Conservation (phyloP, 2,888 invertebrate species). For the Heliconius sara region DNA sequence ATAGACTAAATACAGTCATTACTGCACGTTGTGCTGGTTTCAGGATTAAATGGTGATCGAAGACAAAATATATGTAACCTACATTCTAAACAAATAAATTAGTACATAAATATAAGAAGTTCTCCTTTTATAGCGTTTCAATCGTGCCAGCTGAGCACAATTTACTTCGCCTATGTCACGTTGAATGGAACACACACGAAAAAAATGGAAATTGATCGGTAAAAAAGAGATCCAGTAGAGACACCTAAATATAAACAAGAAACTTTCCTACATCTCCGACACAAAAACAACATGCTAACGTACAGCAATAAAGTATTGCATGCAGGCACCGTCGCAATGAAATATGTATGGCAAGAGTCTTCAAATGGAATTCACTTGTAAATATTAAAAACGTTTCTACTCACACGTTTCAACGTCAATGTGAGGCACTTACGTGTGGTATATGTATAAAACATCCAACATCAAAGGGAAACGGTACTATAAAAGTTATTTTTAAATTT, state of each 20-base stretch:
- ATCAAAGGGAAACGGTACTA: constrained; percentile 10
- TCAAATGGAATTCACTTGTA: constrained; percentile 36
- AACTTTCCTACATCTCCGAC: neutral
- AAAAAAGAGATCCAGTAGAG: no score
- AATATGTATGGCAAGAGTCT: constrained; percentile 42
- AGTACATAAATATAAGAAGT: no score
- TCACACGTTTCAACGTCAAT: constrained; percentile 24
- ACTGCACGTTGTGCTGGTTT: neutral
- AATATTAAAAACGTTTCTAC: constrained; percentile 39
- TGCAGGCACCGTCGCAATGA: constrained; percentile 57
- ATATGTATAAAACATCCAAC: constrained; percentile 21
- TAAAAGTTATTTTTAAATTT: constrained; percentile 13
- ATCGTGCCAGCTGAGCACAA: no score
- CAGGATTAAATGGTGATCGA: neutral
- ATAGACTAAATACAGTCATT: no score
- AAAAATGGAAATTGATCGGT: no score
- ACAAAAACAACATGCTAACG: neutral
- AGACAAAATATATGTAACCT: neutral
- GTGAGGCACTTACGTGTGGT: constrained; percentile 12
- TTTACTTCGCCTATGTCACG: no score
- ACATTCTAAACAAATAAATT: no score
- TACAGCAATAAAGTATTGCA: constrained; percentile 41
- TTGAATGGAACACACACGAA: no score
- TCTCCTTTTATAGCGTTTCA: no score
- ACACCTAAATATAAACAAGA: neutral